phyloP scores from a whole-genome alignment of 2,113 vertebrate genomes.

The Todiramphus chloris region DNA sequence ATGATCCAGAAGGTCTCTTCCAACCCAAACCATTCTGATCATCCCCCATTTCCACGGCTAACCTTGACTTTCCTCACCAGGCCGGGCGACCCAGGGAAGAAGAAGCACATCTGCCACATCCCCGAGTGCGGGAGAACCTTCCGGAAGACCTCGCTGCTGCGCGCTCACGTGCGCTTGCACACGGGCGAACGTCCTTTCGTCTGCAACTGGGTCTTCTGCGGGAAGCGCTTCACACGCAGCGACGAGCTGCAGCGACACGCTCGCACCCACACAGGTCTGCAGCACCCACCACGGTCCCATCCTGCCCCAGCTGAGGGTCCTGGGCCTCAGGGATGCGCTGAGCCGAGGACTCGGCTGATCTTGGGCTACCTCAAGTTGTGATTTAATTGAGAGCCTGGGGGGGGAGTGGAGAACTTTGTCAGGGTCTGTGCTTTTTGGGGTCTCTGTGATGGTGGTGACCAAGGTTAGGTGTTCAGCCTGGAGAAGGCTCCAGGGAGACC shows the following conservation, averaged over 20 bases:
- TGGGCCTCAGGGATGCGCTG: not conserved
- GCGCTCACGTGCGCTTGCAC: conserved; percentile 94
- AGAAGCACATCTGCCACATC: conserved; percentile 96
- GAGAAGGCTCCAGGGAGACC: not conserved
- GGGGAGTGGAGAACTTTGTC: not conserved
- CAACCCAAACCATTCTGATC: not conserved
- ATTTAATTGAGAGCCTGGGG: not conserved
- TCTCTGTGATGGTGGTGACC: not conserved
- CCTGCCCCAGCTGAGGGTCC: not conserved
- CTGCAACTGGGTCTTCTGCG: conserved; percentile 96
- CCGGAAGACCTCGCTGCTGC: conserved; percentile 92
- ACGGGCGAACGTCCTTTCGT: conserved; percentile 94
- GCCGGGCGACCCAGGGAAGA: conserved; percentile 91
- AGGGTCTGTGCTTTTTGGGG: not conserved
- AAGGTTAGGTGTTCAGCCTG: not conserved
- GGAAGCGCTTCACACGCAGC: conserved; percentile 94
- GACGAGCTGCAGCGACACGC: conserved; percentile 95
- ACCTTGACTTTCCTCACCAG: conserved; percentile 51
- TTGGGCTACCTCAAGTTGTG: accelerated
- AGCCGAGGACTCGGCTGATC: not conserved
- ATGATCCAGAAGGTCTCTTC: too few species aligned
- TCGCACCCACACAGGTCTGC: conserved; percentile 92
- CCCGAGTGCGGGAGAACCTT: conserved; percentile 94
- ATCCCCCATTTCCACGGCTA: accelerated
- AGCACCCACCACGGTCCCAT: not conserved